A percentile compares a stretch with the other conserved stretches of the same genome.
Conservation (phyloP, 2,888 invertebrate genomes). For the Erannis defoliaria region DNA sequence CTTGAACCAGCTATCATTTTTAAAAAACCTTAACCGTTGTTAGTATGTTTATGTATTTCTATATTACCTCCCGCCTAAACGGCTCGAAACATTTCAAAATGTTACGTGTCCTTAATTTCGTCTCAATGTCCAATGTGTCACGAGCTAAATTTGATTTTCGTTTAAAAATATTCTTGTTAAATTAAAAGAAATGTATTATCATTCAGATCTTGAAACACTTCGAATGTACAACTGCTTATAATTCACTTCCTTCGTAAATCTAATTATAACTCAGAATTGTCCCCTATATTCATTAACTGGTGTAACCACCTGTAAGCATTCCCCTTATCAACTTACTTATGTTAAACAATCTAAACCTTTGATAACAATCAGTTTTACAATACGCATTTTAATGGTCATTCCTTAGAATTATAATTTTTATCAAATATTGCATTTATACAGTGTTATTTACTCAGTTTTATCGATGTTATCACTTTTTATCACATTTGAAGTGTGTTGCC, state of each 20-base stretch:
- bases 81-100: too few relatives aligned
- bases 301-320: slow-evolving; percentile 5
- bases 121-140: too few relatives aligned
- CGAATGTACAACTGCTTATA: not conserved
- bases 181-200: too few relatives aligned
- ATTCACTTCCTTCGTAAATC: not conserved
- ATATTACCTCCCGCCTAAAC: too few relatives aligned
- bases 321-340: slow-evolving; percentile 14
- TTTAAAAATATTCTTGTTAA: not conserved
- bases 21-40: too few relatives aligned
- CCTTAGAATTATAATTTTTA: slow-evolving; percentile 13
- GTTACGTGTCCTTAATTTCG: too few relatives aligned
- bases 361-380: slow-evolving; percentile 27
- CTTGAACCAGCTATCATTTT: too few relatives aligned
- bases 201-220: not conserved
- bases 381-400: slow-evolving; percentile 15
- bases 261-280: slow-evolving; percentile 4
- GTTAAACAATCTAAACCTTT: slow-evolving; percentile 23
- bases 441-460: slow-evolving; percentile 17
- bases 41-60: too few relatives aligned
- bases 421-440: slow-evolving; percentile 16
- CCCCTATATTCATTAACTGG: slow-evolving; percentile 2
- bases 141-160: not conserved
- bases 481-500: not conserved
- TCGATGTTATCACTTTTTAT: slow-evolving; percentile 4